phyloP scores from a whole-genome alignment of 2,888 invertebrate genomes.

The Drosophila acutilabella region DNA sequence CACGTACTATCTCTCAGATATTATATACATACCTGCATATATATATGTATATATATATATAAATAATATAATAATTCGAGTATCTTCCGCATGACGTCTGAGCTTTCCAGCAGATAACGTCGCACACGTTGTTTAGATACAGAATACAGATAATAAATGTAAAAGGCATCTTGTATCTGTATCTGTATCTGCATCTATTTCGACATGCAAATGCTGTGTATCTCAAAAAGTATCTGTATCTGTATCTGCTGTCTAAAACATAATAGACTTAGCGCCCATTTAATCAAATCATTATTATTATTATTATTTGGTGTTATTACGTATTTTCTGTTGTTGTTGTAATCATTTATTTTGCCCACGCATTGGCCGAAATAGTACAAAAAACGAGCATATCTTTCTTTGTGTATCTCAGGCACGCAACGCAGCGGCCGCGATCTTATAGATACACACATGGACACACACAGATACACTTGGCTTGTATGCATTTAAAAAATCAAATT shows the following conservation, averaged over 20 bases:
- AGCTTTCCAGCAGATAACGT: constrained; percentile 10
- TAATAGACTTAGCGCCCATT: constrained; percentile 16
- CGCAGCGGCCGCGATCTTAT: constrained; percentile 45
- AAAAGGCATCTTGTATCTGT: constrained; percentile 7
- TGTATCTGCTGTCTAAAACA: constrained; percentile 15
- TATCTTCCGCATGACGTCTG: constrained; percentile 71
- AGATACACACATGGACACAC: constrained; percentile 40
- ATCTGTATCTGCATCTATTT: constrained; percentile 7
- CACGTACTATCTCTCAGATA: constrained; percentile 64
- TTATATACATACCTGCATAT: constrained; percentile 15
- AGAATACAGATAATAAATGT: constrained; percentile 11
- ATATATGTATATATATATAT: too few relatives aligned
- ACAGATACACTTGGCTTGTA: constrained; percentile 26
- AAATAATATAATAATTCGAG: constrained; percentile 21
- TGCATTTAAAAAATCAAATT: constrained; percentile 73
- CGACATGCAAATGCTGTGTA: too few relatives aligned
- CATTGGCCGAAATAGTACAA: constrained; percentile 44
- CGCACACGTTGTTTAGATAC: background rate
- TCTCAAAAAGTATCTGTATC: too few relatives aligned
- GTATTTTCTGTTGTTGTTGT: constrained; percentile 7
- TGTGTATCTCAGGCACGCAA: constrained; percentile 44
- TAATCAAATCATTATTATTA: constrained; percentile 42
- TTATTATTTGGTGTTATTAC: constrained; percentile 33
- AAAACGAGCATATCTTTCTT: constrained; percentile 27
- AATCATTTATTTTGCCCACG: constrained; percentile 34